Evolutionary conservation across 1,140 invertebrate genomes (phyloP).

Genomic region (Ceratina calcarata): DNA sequence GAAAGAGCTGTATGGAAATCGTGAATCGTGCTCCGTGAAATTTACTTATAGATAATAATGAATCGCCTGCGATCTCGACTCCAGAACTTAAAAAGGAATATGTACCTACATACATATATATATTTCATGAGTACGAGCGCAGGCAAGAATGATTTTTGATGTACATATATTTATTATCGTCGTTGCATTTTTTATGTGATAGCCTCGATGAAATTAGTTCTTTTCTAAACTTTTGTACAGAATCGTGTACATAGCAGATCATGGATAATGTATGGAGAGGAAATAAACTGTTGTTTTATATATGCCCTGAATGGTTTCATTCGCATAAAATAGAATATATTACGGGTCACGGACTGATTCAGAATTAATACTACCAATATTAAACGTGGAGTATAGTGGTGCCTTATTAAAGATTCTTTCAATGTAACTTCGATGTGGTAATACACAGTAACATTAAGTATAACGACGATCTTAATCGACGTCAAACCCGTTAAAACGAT

Average conservation of each 20-base stretch:
- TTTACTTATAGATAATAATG: conserved; percentile 57
- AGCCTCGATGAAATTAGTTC: conserved; percentile 58
- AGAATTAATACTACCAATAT: conserved; percentile 36
- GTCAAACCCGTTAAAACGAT: conserved; percentile 6
- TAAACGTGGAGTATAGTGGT: conserved; percentile 44
- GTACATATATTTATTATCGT: conserved; percentile 70
- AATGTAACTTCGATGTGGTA: conserved; percentile 21
- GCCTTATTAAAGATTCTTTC: conserved; percentile 43
- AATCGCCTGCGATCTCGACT: not conserved
- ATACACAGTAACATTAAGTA: conserved; percentile 30
- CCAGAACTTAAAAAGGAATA: conserved; percentile 11
- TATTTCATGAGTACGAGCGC: conserved; percentile 43
- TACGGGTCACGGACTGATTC: conserved; percentile 26
- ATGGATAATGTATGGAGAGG: conserved; percentile 49
- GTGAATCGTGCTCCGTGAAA: conserved; percentile 64
- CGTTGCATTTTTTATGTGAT: conserved; percentile 56
- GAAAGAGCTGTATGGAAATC: conserved; percentile 30
- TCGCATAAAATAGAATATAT: not conserved
- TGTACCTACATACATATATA: not conserved
- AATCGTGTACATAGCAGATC: conserved; percentile 66
- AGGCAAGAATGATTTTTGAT: conserved; percentile 44
- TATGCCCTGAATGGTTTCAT: conserved; percentile 30
- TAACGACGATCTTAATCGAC: conserved; percentile 20
- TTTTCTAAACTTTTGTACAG: conserved; percentile 72
- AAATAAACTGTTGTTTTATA: conserved; percentile 68